Percentiles rank a stretch among this genome's conserved stretches.
Conservation (phyloP, 2,113 vertebrate species). For the Steatornis caripensis region DNA sequence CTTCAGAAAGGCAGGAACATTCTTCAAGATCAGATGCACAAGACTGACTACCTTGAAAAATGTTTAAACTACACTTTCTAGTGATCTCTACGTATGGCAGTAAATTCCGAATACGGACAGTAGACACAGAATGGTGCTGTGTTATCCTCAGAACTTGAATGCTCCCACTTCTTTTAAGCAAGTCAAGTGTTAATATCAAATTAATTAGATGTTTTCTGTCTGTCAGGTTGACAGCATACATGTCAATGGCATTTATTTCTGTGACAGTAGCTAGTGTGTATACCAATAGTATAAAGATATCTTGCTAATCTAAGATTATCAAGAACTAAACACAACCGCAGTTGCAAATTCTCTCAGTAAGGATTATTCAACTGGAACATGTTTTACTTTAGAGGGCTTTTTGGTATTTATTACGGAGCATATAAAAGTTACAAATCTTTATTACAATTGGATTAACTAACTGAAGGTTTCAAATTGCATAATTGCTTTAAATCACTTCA, state of each 20-base stretch:
- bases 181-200: not conserved
- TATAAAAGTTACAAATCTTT: no score
- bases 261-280: not conserved
- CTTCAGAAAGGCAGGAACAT: not conserved
- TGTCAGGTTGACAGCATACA: not conserved
- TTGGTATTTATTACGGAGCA: constrained; percentile 10
- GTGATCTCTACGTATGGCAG: rapidly evolving
- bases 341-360: not conserved
- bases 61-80: not conserved
- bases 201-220: not conserved
- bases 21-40: not conserved
- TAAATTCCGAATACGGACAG: not conserved
- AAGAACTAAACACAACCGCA: not conserved
- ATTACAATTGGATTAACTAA: no score
- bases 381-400: not conserved
- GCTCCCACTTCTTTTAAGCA: not conserved
- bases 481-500: not conserved
- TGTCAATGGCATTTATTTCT: not conserved
- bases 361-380: not conserved
- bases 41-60: not conserved
- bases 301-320: not conserved
- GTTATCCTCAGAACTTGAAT: not conserved
- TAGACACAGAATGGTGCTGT: not conserved
- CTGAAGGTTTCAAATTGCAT: not conserved
- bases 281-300: not conserved